phyloP scores from a whole-genome alignment of 2,888 invertebrate species.

The Physocephala rufipes region DNA sequence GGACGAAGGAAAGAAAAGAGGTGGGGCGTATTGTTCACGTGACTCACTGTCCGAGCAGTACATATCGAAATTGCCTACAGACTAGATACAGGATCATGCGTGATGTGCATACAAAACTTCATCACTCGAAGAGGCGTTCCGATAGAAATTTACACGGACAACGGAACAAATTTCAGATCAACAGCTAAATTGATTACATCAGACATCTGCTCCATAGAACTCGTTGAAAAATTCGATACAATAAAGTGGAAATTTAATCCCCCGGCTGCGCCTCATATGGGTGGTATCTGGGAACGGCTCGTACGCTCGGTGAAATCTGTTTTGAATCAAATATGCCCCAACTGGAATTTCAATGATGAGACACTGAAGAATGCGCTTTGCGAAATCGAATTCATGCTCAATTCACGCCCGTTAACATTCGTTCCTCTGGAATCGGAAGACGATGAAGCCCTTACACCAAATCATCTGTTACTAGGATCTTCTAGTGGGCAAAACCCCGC shows the following conservation, averaged over 20 bases:
- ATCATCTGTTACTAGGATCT: constrained; percentile 43
- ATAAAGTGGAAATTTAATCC: constrained; percentile 44
- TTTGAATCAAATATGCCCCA: constrained; percentile 29
- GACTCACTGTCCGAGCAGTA: constrained; percentile 39
- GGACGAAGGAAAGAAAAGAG: constrained; percentile 39
- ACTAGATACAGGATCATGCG: constrained; percentile 41
- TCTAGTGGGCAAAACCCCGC: constrained; percentile 36
- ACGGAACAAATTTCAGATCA: constrained; percentile 41
- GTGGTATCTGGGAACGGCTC: constrained; percentile 41
- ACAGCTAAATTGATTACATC: constrained; percentile 31
- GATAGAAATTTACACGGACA: constrained; percentile 40
- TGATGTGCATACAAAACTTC: constrained; percentile 41
- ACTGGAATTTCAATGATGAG: constrained; percentile 41
- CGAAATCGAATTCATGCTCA: constrained; percentile 42
- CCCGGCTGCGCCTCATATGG: constrained; percentile 44
- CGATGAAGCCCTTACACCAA: constrained; percentile 44
- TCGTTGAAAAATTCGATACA: constrained; percentile 29
- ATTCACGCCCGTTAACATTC: constrained; percentile 41
- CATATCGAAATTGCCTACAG: constrained; percentile 43
- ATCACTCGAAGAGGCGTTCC: constrained; percentile 40
- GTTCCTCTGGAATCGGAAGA: constrained; percentile 40
- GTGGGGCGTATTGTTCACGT: constrained; percentile 41
- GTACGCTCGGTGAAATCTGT: constrained; percentile 32
- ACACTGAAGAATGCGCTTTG: constrained; percentile 37
- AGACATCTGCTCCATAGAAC: constrained; percentile 21